Percentiles rank a stretch among this genome's conserved stretches.
These are phyloP conservation scores for Dipus sagitta DNA, from an alignment of 2,797 vertebrate genomes.

Conservation along the genomic window DNA sequence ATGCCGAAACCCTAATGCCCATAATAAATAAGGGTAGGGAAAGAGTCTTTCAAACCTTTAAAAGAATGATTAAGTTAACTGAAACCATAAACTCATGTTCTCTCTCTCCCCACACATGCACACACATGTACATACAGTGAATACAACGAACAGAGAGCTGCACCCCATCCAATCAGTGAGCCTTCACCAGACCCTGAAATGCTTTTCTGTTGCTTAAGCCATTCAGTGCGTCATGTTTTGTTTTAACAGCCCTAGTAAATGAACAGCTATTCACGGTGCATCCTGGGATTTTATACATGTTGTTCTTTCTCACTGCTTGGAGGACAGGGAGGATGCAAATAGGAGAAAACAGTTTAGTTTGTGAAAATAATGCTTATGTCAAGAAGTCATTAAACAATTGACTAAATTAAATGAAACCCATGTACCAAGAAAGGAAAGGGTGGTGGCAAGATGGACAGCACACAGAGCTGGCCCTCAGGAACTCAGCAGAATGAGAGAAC, in stretches of 20 bases:
- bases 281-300: neutral
- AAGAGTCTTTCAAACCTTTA: neutral
- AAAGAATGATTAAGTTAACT: neutral
- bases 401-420: neutral
- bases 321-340: neutral
- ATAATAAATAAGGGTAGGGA: neutral
- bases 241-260: neutral
- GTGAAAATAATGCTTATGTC: slow-evolving; percentile 6
- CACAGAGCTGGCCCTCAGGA: neutral
- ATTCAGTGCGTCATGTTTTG: neutral
- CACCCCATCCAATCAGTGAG: neutral
- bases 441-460: neutral
- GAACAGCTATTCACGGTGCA: neutral
- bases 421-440: neutral
- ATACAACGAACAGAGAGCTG: neutral
- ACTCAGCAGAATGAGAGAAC: neutral
- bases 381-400: neutral
- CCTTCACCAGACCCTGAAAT: neutral
- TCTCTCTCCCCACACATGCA: neutral
- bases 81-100: neutral
- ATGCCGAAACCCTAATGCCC: neutral
- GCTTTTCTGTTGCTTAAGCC: neutral
- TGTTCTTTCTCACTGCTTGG: neutral
- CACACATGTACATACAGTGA: neutral
- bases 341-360: neutral